phyloP scores from a whole-genome alignment of 2,113 vertebrate species.

The Phaethornis superciliosus region DNA sequence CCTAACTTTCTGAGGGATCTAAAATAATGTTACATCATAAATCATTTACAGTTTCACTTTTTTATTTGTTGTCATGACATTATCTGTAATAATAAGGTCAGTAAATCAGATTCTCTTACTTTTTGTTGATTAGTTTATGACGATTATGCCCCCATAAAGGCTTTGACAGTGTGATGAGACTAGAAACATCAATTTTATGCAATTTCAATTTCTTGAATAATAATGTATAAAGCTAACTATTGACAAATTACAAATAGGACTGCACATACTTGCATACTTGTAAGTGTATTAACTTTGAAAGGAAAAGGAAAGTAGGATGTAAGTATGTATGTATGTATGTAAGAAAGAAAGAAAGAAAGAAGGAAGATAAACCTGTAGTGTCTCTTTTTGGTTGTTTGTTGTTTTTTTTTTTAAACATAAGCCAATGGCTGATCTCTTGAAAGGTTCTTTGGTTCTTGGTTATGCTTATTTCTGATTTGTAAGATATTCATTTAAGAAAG shows the following conservation, averaged over 20 bases:
- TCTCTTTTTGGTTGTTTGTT: too few relatives aligned
- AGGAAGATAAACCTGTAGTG: background rate
- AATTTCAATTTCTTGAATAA: background rate
- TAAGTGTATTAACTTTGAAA: background rate
- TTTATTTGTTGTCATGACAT: background rate
- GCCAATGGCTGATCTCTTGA: background rate
- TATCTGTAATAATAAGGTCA: slow-evolving; percentile 4
- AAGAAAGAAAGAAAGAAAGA: too few relatives aligned
- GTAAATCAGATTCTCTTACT: background rate
- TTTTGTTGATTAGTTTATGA: slow-evolving; percentile 13
- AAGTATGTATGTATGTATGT: background rate
- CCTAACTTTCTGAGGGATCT: background rate
- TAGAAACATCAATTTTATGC: background rate
- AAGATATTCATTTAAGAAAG: background rate
- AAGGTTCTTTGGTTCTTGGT: background rate
- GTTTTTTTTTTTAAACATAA: background rate
- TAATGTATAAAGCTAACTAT: background rate
- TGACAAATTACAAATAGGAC: background rate
- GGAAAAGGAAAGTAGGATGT: background rate
- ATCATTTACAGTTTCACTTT: background rate
- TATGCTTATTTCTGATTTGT: background rate
- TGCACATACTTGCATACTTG: fast-evolving
- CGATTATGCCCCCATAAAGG: background rate
- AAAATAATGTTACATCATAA: background rate
- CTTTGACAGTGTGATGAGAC: background rate